Evolutionary conservation across 2,797 vertebrate genomes (phyloP).

Genomic region (Sphaeramia orbicularis): DNA sequence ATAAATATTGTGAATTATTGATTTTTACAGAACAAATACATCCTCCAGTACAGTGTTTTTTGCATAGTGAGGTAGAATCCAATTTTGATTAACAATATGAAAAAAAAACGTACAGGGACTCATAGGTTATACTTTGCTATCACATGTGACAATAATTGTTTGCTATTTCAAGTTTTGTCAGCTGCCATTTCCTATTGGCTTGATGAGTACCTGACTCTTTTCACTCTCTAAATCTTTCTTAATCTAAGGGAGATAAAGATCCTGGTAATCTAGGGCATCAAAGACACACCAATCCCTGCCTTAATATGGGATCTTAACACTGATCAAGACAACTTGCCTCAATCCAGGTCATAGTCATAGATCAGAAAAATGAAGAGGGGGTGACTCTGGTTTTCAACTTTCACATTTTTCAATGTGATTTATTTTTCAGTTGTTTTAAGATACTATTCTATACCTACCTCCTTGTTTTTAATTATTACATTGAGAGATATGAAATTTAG

Average conservation of each 20-base stretch:
- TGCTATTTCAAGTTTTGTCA: constrained; percentile 31
- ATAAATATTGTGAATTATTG: constrained; percentile 20
- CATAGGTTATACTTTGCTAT: background rate
- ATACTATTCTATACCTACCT: too few relatives aligned
- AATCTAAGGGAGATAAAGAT: constrained; percentile 76
- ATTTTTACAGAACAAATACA: constrained; percentile 35
- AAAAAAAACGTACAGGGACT: background rate
- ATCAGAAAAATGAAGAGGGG: constrained; percentile 42
- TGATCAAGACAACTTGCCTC: constrained; percentile 75
- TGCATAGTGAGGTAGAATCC: constrained; percentile 3
- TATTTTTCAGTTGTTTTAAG: too few relatives aligned
- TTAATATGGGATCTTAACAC: constrained; percentile 84
- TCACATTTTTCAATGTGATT: constrained; percentile 32
- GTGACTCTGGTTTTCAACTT: constrained; percentile 43
- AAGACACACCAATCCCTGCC: constrained; percentile 79
- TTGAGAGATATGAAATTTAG: too few relatives aligned
- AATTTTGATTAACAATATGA: constrained; percentile 18
- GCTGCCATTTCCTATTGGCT: constrained; percentile 59
- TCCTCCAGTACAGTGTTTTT: constrained; percentile 47
- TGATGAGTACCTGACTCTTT: constrained; percentile 69
- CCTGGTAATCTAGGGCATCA: constrained; percentile 79
- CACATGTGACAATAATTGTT: constrained; percentile 20
- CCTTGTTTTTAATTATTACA: too few relatives aligned
- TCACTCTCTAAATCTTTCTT: constrained; percentile 62
- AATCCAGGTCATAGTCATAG: constrained; percentile 72